Evolutionary conservation across 1,140 invertebrate species (phyloP).

Genomic region (Cotesia typhae): DNA sequence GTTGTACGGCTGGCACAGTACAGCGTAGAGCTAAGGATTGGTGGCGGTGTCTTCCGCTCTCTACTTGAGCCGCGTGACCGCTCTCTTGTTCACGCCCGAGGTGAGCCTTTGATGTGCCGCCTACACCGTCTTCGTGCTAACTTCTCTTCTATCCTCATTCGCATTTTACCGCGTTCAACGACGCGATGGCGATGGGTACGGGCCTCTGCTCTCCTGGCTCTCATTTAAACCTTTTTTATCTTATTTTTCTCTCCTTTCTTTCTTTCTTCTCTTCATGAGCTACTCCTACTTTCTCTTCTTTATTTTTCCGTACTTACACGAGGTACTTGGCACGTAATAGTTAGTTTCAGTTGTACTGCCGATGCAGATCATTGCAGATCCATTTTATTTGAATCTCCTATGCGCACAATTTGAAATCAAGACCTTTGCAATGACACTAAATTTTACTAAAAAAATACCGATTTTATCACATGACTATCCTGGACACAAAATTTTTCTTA

Average conservation of each 20-base stretch:
- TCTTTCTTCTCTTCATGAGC: background rate
- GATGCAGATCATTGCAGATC: background rate
- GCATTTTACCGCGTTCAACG: slow-evolving; percentile 30
- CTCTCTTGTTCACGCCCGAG: slow-evolving; percentile 63
- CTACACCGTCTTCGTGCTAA: slow-evolving; percentile 61
- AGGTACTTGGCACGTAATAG: too few relatives aligned
- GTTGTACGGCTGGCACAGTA: background rate
- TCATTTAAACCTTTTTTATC: slow-evolving; percentile 6
- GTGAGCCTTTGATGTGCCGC: slow-evolving; percentile 63
- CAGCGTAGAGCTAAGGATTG: slow-evolving; percentile 50
- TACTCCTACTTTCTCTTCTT: slow-evolving; percentile 6
- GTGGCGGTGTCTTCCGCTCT: slow-evolving; percentile 62
- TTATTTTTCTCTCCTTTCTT: background rate
- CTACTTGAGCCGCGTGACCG: slow-evolving; percentile 63
- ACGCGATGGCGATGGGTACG: slow-evolving; percentile 2
- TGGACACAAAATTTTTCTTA: too few relatives aligned
- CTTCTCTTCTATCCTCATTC: slow-evolving; percentile 44
- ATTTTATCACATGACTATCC: too few relatives aligned
- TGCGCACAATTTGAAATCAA: too few relatives aligned
- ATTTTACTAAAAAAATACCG: too few relatives aligned
- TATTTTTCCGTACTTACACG: slow-evolving; percentile 6
- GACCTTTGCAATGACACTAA: too few relatives aligned
- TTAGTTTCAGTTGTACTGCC: too few relatives aligned
- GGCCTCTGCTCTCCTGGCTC: background rate
- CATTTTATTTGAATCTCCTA: background rate